Evolutionary conservation across 2,113 vertebrate species (phyloP).

Genomic region (Triplophysa rosa): DNA sequence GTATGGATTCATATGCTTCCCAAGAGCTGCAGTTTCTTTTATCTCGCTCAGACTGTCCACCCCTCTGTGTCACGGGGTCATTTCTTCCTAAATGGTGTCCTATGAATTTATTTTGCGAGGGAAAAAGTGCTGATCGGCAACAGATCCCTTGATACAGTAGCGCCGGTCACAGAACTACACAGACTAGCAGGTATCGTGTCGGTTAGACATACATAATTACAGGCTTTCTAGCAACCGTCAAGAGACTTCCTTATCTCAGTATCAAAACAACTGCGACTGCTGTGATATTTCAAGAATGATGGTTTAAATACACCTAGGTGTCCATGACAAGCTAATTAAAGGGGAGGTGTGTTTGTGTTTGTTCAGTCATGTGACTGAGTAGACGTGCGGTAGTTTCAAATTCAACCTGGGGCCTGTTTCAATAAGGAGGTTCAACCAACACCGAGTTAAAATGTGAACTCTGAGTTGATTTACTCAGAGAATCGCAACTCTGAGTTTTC

Average conservation of each 20-base stretch:
- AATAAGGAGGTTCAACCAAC: no score
- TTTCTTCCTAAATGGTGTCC: not conserved
- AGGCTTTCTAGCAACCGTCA: slow-evolving; percentile 13
- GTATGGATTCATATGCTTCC: not conserved
- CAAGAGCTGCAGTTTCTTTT: not conserved
- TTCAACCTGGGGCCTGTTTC: no score
- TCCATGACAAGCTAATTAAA: slow-evolving; percentile 5
- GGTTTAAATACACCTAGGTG: slow-evolving; percentile 10
- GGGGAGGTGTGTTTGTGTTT: not conserved
- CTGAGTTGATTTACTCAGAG: no score
- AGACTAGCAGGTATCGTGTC: slow-evolving; percentile 8
- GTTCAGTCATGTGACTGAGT: not conserved
- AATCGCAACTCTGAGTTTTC: no score
- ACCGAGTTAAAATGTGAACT: no score
- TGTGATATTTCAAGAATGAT: slow-evolving; percentile 15
- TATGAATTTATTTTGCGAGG: not conserved
- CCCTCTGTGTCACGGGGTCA: not conserved
- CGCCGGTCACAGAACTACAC: not conserved
- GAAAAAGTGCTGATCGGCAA: slow-evolving; percentile 21
- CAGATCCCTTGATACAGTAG: not conserved
- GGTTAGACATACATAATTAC: slow-evolving; percentile 30
- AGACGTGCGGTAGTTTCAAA: not conserved
- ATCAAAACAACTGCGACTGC: not conserved
- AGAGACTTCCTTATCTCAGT: slow-evolving; percentile 18
- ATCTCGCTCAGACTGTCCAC: not conserved